Evolutionary conservation across 1,140 invertebrate species (phyloP).

Genomic region (Drosophila quadrilineata): DNA sequence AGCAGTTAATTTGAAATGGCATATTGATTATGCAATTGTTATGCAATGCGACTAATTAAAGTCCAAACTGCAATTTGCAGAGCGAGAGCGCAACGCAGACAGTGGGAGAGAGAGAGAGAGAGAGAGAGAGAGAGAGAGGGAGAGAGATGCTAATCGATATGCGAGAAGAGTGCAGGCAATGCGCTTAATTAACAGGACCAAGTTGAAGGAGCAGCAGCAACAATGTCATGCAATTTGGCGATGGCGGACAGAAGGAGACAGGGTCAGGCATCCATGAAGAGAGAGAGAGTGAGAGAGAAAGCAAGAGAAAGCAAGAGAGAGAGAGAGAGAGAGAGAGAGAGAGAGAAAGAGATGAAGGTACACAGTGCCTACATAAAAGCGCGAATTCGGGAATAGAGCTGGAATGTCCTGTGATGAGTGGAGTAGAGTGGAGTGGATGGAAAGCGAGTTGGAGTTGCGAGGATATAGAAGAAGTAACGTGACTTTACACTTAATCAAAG

Average conservation of each 20-base stretch:
- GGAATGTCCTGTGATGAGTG: no score
- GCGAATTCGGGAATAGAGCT: no score
- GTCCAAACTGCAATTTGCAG: conserved; percentile 37
- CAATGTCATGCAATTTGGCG: conserved; percentile 51
- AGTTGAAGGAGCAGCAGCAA: conserved; percentile 54
- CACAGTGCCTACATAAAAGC: no score
- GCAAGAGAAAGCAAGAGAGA: not conserved
- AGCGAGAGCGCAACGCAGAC: no score
- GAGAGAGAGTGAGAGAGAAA: not conserved
- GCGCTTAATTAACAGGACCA: conserved; percentile 63
- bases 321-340: not conserved
- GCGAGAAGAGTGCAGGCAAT: conserved; percentile 1
- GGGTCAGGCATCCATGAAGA: no score
- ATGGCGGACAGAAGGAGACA: not conserved
- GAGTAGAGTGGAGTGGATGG: no score
- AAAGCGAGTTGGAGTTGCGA: no score
- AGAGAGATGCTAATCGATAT: conserved; percentile 57
- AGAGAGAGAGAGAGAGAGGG: not conserved
- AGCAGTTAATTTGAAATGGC: conserved; percentile 58
- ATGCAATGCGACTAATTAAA: conserved; percentile 73
- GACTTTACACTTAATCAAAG: no score
- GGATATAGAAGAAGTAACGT: no score
- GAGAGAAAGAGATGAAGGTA: not conserved
- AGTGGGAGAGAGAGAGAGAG: not conserved
- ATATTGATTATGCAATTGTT: conserved; percentile 76